phyloP scores from a whole-genome alignment of 2,888 invertebrate species.

The Linyphia triangularis region DNA sequence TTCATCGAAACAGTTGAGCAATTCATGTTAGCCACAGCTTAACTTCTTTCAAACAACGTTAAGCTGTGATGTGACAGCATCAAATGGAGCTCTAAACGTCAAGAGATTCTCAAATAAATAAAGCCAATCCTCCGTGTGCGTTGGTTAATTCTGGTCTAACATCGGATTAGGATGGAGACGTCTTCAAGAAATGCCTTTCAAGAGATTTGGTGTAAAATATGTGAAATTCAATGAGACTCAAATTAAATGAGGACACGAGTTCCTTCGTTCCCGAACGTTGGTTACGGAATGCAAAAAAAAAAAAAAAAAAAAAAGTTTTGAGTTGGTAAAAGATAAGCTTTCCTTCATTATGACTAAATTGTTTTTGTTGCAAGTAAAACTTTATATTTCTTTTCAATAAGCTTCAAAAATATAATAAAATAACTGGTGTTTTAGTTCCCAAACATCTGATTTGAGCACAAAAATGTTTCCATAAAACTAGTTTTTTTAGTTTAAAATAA shows the following conservation, averaged over 20 bases:
- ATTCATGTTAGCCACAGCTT: not conserved
- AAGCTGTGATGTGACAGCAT: not conserved
- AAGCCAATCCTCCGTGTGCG: conserved; percentile 2
- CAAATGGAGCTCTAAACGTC: not conserved
- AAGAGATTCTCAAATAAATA: conserved; percentile 51
- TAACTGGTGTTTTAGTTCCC: no score
- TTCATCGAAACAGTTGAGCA: not conserved
- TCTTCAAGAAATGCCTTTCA: not conserved
- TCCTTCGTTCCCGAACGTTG: not conserved
- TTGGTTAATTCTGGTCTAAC: conserved; percentile 27
- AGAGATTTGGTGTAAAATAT: not conserved
- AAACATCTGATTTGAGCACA: no score
- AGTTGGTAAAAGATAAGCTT: no score
- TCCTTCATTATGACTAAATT: not conserved
- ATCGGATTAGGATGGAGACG: not conserved
- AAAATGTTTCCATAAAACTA: no score
- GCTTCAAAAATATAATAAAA: no score
- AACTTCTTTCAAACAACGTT: not conserved
- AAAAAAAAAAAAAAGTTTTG: not conserved
- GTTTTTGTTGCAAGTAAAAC: no score
- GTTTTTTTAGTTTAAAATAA: no score
- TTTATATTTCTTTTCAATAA: no score
- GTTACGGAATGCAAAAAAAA: not conserved
- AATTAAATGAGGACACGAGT: not conserved
- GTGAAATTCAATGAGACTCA: not conserved